Conservation (phyloP, 2,113 vertebrate species). For the Ariopsis seemanni region DNA sequence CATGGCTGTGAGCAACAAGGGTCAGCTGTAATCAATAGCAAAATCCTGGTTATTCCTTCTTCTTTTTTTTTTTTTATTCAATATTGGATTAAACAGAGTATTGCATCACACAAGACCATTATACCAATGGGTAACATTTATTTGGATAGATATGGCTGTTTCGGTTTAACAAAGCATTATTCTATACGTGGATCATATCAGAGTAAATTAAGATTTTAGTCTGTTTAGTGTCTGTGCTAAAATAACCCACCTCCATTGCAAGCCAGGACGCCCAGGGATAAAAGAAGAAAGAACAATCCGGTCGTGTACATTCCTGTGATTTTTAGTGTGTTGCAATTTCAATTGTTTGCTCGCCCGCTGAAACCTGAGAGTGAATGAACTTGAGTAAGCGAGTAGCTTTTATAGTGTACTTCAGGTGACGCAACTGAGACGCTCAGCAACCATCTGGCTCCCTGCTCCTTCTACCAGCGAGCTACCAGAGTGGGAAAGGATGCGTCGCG, state of each 20-base stretch:
- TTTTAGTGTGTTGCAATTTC: background rate
- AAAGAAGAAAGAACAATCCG: slow-evolving; percentile 53
- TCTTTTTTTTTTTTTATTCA: background rate
- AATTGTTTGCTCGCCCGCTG: background rate
- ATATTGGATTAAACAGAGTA: background rate
- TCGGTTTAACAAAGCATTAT: background rate
- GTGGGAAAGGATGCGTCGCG: background rate
- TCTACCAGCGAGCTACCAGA: background rate
- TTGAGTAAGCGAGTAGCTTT: background rate
- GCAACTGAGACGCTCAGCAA: background rate
- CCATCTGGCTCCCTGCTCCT: background rate
- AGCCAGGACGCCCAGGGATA: slow-evolving; percentile 60
- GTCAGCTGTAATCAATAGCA: slow-evolving; percentile 71
- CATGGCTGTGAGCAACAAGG: slow-evolving; percentile 93
- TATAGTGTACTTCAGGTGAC: slow-evolving; percentile 4
- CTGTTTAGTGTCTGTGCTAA: background rate
- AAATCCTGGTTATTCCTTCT: background rate
- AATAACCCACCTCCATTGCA: slow-evolving; percentile 66
- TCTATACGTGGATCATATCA: background rate
- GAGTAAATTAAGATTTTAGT: background rate
- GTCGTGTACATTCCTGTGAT: slow-evolving; percentile 64
- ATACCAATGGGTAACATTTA: background rate
- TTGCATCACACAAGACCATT: background rate
- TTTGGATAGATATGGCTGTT: background rate
- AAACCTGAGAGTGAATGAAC: slow-evolving; percentile 17